Evolutionary conservation across 2,797 vertebrate genomes (phyloP), one percentile per base, ranked within the genome.

Genomic region (Schizothorax lantsangensis): DNA sequence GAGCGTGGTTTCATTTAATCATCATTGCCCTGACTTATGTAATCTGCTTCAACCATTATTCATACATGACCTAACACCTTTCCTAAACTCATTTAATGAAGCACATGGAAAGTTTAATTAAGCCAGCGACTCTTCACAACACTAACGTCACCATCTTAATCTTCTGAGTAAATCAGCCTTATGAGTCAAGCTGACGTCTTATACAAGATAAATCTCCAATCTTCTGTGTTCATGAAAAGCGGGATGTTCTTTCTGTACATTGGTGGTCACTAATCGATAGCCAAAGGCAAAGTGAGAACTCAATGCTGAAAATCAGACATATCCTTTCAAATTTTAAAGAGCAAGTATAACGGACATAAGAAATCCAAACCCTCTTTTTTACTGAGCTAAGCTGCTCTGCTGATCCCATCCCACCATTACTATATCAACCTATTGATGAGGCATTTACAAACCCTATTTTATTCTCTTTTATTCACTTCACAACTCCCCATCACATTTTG

Each of bases 271-370:
- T 38, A 26, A 85, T 85, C 84, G 21, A 80, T 73, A 73, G 66
- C 84, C 40, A 49, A 79, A 85, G 38, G 68, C 84, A 72, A 57
- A 79, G 14, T 43, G n/a, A 79, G 49, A 85, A 47, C 49, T 26
- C 45, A 19, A 12, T 77, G 59, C 59, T 68, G 9, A 84, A 52
- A 84, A 77, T 84, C 43, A 52, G 43, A 81, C 11, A 30, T 33
- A 72, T 79, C 14, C 77, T 80, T 77, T 73, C 84, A 72, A 79
- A 79, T 30, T 57, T 84, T 84, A 49, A 79, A 79, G 64, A 84
- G 64, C 47, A 78, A 79, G 36, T 33, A 78, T 79, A 26, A 84
- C 33, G n/a, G 62, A 78, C n/a, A 64, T 14, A 57, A 71, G 83
- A 84, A 84, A 45, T 36, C 14, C 7, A 21, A 84, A 84, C 17